These are phyloP conservation scores for Fragum fragum DNA, from an alignment of 2,888 invertebrate genomes.

Conservation along the genomic window DNA sequence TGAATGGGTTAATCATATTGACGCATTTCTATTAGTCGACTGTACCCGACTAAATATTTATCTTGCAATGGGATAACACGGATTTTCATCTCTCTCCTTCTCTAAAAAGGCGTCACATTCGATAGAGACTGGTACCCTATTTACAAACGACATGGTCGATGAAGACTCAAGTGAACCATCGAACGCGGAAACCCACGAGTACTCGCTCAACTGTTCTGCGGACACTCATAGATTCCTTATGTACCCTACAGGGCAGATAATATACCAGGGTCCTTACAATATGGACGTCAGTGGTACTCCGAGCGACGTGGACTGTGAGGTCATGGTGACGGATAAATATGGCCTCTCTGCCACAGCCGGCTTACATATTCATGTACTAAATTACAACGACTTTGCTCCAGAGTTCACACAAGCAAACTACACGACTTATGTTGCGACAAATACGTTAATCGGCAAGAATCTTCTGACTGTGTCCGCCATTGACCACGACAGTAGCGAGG, in stretches of 20 bases:
- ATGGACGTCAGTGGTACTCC: slow-evolving; percentile 50
- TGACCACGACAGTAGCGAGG: slow-evolving; percentile 49
- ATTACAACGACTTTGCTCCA: slow-evolving; percentile 50
- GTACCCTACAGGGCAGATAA: slow-evolving; percentile 31
- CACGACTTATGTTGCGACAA: slow-evolving; percentile 45
- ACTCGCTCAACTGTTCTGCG: slow-evolving; percentile 50
- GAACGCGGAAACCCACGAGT: slow-evolving; percentile 38
- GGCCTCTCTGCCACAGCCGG: slow-evolving; percentile 51
- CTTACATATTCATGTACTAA: slow-evolving; percentile 50
- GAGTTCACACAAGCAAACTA: slow-evolving; percentile 45
- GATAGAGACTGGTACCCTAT: slow-evolving; percentile 34
- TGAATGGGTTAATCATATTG: no score
- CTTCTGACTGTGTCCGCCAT: slow-evolving; percentile 43
- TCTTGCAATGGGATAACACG: no score
- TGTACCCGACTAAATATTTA: no score
- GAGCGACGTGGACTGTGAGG: slow-evolving; percentile 43
- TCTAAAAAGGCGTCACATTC: slow-evolving; percentile 37
- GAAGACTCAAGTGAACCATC: slow-evolving; percentile 32
- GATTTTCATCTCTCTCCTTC: no score
- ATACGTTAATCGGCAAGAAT: slow-evolving; percentile 50
- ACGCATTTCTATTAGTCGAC: no score
- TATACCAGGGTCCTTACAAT: slow-evolving; percentile 50
- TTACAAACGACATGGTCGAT: slow-evolving; percentile 38
- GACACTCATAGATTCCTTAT: slow-evolving; percentile 55
- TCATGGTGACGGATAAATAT: slow-evolving; percentile 51